Evolutionary conservation across 2,888 invertebrate genomes (phyloP), one percentile per base, ranked within the genome.

Genomic region (Aporophyla lueneburgensis): DNA sequence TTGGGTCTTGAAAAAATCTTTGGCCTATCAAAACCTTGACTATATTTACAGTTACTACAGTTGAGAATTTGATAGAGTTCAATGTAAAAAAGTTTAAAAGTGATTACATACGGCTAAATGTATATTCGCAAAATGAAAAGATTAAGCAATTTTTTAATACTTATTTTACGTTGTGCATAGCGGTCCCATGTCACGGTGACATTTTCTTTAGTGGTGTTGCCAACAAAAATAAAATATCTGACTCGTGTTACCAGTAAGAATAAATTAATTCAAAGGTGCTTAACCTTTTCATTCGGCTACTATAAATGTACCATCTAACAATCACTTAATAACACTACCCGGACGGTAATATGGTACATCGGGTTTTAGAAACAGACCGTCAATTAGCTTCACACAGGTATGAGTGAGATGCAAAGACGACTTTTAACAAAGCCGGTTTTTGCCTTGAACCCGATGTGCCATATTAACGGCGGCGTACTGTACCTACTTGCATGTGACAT

Each of bases 401-500:
- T 54, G 10, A 54, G 16, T 58, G 10, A 24, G 19, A 24, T n/a
- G 6, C n/a, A 51, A 21, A 21, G 24, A 24, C 10, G 0, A 24
- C 33, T 19, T n/a, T 33, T 49, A n/a, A 19, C 27, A 10, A 40
- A 43, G 21, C 16, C 16, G 12, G 21, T 14, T 33, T 24, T 24
- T 61, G 40, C 49, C 33, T 46, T 19, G n/a, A 71, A 49, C 53
- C 21, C 49, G 40, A 74, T 33, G 51, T 63, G 63, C 14, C 43
- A 56, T 76, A 51, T 43, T 78, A 81, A 81, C 16, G 53, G 54
- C 62, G 33, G 59, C 33, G 76, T 81, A 58, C 63, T 78, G 54
- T 78, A 70, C 76, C 71, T 79, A 79, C 62, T 87, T 85, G 81
- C 86, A 86, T 81, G 78, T 81, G 73, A 73, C 76, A 73, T 86